phyloP scores from a whole-genome alignment of 1,140 invertebrate genomes.

The Metopolophium dirhodum region DNA sequence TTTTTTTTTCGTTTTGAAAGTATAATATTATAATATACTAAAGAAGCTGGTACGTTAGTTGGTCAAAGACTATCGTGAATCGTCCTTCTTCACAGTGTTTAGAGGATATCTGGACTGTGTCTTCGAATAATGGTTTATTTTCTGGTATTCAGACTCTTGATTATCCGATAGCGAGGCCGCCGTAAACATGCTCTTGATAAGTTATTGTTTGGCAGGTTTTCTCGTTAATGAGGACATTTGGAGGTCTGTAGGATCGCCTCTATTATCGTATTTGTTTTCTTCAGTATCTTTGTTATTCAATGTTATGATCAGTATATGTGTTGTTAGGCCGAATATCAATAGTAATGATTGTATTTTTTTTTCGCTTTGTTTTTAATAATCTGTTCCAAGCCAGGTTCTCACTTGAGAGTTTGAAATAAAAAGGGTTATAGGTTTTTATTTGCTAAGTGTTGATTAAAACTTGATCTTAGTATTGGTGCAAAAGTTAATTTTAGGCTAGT shows the following conservation, averaged over 20 bases:
- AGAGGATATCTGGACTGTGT: too few relatives aligned
- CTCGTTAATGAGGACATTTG: not conserved
- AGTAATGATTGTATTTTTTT: not conserved
- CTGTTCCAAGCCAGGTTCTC: not conserved
- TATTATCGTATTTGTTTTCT: not conserved
- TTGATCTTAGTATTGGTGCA: not conserved
- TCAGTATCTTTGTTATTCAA: not conserved
- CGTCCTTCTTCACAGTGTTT: too few relatives aligned
- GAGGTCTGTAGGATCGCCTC: too few relatives aligned
- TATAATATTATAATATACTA: too few relatives aligned
- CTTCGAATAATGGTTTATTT: too few relatives aligned
- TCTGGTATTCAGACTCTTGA: too few relatives aligned
- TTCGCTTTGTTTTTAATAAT: too few relatives aligned
- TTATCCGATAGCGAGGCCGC: too few relatives aligned
- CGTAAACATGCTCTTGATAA: not conserved
- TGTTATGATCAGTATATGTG: not conserved
- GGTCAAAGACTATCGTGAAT: too few relatives aligned
- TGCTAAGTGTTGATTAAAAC: not conserved
- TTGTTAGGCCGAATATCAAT: not conserved
- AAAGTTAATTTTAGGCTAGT: not conserved
- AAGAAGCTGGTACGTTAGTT: too few relatives aligned
- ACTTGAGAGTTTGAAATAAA: not conserved
- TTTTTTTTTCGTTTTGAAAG: too few relatives aligned
- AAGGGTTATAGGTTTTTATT: not conserved
- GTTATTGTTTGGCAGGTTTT: not conserved